These are phyloP conservation scores for Campylomormyrus numenius DNA, from an alignment of 2,113 vertebrate genomes.

Conservation along the genomic window DNA sequence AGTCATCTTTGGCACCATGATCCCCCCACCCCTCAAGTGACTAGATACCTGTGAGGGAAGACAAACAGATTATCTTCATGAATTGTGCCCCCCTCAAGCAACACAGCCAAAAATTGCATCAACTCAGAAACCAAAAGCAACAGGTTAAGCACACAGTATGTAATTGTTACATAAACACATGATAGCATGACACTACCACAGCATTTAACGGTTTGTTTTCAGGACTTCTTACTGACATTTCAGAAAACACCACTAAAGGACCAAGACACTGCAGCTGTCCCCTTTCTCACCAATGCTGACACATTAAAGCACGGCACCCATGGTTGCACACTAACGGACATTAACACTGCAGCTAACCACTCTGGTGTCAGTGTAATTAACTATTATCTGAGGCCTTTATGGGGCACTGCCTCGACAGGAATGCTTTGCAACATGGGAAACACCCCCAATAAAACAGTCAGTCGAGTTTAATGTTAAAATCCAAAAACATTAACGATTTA, in stretches of 20 bases:
- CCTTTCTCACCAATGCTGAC: too few species aligned
- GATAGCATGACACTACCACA: not conserved
- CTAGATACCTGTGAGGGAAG: slow-evolving; percentile 15
- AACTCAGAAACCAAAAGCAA: not conserved
- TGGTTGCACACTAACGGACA: not conserved
- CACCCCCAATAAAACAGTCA: not conserved
- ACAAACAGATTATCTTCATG: not conserved
- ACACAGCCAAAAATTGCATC: not conserved
- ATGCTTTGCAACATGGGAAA: not conserved
- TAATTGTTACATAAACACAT: not conserved
- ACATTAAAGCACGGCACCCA: not conserved
- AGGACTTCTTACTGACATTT: not conserved
- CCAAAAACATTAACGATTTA: not conserved
- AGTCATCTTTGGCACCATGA: slow-evolving; percentile 33
- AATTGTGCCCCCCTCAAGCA: not conserved
- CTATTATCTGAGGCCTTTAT: not conserved
- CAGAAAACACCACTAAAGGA: not conserved
- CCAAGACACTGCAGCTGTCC: not conserved
- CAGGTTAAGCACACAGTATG: not conserved
- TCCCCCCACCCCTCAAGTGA: slow-evolving; percentile 5
- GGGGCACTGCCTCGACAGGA: not conserved
- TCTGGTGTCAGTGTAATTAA: not conserved
- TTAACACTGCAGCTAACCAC: not conserved
- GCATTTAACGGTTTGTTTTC: not conserved
- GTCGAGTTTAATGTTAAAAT: not conserved